These are phyloP conservation scores for Scatophagus argus DNA, from an alignment of 2,113 vertebrate genomes.

Conservation along the genomic window DNA sequence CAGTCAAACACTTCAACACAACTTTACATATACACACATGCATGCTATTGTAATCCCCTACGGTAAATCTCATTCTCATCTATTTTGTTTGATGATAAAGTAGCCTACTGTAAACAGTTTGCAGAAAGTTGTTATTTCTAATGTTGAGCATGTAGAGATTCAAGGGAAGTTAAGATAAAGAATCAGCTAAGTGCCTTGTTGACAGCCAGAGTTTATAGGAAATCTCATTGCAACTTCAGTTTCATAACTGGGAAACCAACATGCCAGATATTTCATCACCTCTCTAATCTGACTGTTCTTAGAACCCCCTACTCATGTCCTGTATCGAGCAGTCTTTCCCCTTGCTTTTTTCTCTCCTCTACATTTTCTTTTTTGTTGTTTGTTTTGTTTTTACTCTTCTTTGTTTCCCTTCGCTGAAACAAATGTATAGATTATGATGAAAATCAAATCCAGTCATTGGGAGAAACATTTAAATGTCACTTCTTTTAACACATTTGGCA, in stretches of 20 bases:
- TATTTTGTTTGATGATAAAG: background rate
- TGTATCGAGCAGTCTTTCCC: constrained; percentile 1
- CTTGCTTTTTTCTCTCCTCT: background rate
- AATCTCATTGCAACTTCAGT: constrained; percentile 43
- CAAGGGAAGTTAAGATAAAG: constrained; percentile 25
- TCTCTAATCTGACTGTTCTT: constrained; percentile 46
- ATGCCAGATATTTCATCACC: constrained; percentile 45
- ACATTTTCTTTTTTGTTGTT: constrained; percentile 21
- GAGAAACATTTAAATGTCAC: too few relatives aligned
- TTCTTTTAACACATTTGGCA: too few relatives aligned
- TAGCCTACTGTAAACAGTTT: constrained; percentile 19
- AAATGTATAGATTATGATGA: too few relatives aligned
- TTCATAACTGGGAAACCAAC: constrained; percentile 45
- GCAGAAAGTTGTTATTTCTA: constrained; percentile 28
- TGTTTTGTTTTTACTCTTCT: constrained; percentile 30
- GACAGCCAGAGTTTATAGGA: constrained; percentile 42
- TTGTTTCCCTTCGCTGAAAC: background rate
- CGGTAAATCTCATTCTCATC: constrained; percentile 5
- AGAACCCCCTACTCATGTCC: constrained; percentile 40
- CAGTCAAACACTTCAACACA: background rate
- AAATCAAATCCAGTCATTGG: too few relatives aligned
- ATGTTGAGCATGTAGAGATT: constrained; percentile 10
- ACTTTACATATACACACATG: background rate
- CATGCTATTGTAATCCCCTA: constrained; percentile 11
- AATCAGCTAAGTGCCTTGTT: constrained; percentile 38